Conservation (phyloP, 2,888 invertebrate genomes). For the Phlogophora meticulosa region DNA sequence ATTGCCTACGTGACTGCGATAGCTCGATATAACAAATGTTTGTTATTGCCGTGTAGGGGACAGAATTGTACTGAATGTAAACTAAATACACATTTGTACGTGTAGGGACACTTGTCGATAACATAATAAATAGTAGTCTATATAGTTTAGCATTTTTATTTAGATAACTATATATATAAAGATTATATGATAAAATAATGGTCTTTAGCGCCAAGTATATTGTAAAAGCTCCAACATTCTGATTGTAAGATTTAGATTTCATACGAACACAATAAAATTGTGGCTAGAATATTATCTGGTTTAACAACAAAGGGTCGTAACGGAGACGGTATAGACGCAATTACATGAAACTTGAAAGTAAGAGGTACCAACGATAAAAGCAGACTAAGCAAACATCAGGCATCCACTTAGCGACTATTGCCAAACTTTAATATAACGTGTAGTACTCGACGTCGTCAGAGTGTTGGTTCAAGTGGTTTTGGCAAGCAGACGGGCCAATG, state of each 20-base stretch:
- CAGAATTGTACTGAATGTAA: constrained; percentile 49
- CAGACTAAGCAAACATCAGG: constrained; percentile 75
- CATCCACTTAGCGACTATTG: constrained; percentile 78
- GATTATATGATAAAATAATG: background rate
- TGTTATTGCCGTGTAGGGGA: constrained; percentile 56
- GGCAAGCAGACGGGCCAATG: constrained; percentile 83
- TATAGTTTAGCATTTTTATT: constrained; percentile 73
- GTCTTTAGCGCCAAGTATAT: constrained; percentile 12
- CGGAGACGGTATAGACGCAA: constrained; percentile 63
- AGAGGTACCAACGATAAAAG: constrained; percentile 65
- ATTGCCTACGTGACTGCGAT: constrained; percentile 60
- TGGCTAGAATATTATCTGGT: constrained; percentile 44
- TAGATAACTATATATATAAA: constrained; percentile 46
- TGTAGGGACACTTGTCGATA: constrained; percentile 44
- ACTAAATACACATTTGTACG: constrained; percentile 43
- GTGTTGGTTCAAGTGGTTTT: constrained; percentile 85
- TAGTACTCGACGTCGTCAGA: constrained; percentile 73
- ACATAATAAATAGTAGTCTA: constrained; percentile 67
- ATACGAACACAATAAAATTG: constrained; percentile 38
- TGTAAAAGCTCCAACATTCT: constrained; percentile 23
- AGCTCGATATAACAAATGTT: constrained; percentile 66
- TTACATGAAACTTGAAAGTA: constrained; percentile 70
- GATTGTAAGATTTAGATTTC: constrained; percentile 39
- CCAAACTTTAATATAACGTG: constrained; percentile 83
- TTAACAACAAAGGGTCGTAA: constrained; percentile 58